Evolutionary conservation across 2,113 vertebrate genomes (phyloP).

Genomic region (Sterrhoptilus dennistouni): DNA sequence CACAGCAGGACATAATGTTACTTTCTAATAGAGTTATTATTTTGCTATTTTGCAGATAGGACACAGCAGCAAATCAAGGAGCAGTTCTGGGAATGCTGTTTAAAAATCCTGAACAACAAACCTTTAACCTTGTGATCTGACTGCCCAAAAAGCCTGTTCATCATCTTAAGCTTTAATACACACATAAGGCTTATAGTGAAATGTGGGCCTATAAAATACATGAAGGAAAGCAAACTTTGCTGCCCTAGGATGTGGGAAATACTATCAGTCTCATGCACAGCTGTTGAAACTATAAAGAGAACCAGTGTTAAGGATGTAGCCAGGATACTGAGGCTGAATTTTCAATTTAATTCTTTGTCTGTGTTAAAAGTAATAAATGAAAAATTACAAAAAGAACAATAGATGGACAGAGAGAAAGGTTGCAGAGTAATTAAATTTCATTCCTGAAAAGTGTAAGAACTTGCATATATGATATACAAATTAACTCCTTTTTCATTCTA

Average conservation of each 20-base stretch:
- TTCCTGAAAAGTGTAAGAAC: background rate
- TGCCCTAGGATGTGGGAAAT: background rate
- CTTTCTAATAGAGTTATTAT: background rate
- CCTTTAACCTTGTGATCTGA: background rate
- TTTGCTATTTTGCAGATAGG: background rate
- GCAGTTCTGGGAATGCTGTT: background rate
- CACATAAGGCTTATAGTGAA: background rate
- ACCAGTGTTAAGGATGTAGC: background rate
- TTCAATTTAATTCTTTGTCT: background rate
- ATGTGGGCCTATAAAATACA: background rate
- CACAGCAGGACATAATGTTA: background rate
- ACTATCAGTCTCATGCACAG: background rate
- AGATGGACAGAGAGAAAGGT: background rate
- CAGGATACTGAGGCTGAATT: background rate
- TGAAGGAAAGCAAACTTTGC: background rate
- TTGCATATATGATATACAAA: background rate
- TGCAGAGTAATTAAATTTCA: background rate
- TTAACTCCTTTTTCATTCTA: slow-evolving; percentile 5
- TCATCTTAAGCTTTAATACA: background rate
- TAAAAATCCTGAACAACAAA: background rate
- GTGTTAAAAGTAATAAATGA: background rate
- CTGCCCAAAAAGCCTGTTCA: background rate
- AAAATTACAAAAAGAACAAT: background rate
- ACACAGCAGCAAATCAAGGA: background rate
- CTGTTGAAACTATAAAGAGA: background rate